Conservation (phyloP, 2,113 vertebrate genomes). For the Pseudorectes ferrugineus region DNA sequence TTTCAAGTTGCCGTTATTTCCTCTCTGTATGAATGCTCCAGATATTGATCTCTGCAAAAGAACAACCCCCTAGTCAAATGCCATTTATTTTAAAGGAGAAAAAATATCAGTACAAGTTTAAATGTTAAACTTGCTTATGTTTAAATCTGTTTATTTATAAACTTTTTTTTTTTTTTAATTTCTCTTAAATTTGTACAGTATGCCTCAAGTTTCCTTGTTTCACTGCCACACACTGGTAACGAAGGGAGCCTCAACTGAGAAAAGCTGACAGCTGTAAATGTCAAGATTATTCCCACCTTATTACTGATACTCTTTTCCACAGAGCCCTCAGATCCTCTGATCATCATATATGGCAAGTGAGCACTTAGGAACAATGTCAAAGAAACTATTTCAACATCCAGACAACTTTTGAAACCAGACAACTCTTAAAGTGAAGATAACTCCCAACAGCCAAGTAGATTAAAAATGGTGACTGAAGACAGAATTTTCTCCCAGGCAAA, state of each 20-base stretch:
- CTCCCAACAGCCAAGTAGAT: slow-evolving; percentile 12
- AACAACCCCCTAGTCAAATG: background rate
- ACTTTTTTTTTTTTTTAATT: background rate
- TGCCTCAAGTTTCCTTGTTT: background rate
- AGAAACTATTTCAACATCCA: slow-evolving; percentile 25
- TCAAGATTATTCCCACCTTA: slow-evolving; percentile 4
- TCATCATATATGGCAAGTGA: slow-evolving; percentile 18
- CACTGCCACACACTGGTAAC: background rate
- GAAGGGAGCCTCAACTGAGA: background rate
- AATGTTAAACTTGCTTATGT: background rate
- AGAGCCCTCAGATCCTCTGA: slow-evolving; percentile 4
- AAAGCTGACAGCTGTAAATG: background rate
- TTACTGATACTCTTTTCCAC: background rate
- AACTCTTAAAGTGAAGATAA: slow-evolving; percentile 10
- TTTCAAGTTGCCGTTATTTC: background rate
- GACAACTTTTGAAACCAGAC: slow-evolving; percentile 26
- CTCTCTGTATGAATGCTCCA: background rate
- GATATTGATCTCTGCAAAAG: background rate
- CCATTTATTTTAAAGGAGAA: background rate
- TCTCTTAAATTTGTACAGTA: background rate
- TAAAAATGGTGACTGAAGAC: slow-evolving; percentile 49
- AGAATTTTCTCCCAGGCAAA: slow-evolving; percentile 38
- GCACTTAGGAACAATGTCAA: slow-evolving; percentile 4
- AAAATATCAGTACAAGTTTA: background rate
- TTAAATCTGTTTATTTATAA: background rate